Evolutionary conservation across 92 coral and sea anemone genomes (phyloP).

Genomic region (Nematostella vectensis): DNA sequence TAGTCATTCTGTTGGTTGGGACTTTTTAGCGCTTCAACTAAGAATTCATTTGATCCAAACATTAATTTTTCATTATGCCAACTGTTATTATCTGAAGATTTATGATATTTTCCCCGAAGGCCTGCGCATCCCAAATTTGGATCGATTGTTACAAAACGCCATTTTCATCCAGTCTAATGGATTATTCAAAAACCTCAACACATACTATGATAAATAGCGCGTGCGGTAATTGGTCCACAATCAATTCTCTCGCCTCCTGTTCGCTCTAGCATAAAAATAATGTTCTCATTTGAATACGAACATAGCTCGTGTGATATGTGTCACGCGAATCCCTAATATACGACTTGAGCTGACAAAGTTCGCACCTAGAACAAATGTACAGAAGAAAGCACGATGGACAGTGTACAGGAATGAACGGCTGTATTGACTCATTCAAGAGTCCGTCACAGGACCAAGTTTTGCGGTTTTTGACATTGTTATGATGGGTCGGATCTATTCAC

Average conservation of each 20-base stretch:
- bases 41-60: constrained; percentile 3
- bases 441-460: neutral
- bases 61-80: constrained; percentile 26
- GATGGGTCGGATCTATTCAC: constrained; percentile 11
- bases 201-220: constrained; percentile 71
- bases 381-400: constrained; percentile 5
- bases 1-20: too few species aligned
- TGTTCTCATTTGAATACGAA: constrained; percentile 92
- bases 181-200: constrained; percentile 73
- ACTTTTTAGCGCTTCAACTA: too few species aligned
- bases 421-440: neutral
- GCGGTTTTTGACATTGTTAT: constrained; percentile 5
- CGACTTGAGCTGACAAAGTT: constrained; percentile 26
- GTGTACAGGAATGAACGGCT: constrained; percentile 20
- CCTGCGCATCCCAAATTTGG: constrained; percentile 77
- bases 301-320: constrained; percentile 53
- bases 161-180: constrained; percentile 37
- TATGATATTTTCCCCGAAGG: constrained; percentile 18
- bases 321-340: constrained; percentile 71
- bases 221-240: constrained; percentile 75
- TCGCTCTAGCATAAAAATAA: constrained; percentile 94
- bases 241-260: constrained; percentile 89
- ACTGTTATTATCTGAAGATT: neutral
- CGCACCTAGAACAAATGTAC: constrained; percentile 41
- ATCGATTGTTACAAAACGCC: constrained; percentile 41